Evolutionary conservation across 2,113 vertebrate species (phyloP), one percentile per base, ranked within the genome.

Genomic region (Centrocercus urophasianus): DNA sequence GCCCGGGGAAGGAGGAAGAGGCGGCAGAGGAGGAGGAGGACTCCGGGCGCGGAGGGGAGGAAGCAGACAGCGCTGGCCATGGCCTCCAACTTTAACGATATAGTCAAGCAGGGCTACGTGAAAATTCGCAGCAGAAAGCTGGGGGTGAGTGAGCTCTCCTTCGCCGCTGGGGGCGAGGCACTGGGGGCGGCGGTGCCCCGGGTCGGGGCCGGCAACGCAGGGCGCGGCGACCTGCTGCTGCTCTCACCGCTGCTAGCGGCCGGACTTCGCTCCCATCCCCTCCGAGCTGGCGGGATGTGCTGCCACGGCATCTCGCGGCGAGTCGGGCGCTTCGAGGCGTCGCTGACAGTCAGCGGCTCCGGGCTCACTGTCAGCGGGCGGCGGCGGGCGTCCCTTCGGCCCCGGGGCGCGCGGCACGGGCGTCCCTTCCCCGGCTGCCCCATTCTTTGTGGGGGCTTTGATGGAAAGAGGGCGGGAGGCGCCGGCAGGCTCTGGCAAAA

Each of bases 51-150:
- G 32, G 38, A 76, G 83, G 27, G 40, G 56, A 87, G 84, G 91
- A 94, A 92, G 73, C 89, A 80, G 85, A 34, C 89, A 80, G 95
- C 94, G 64, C 95, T 91, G 88, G 97, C 98, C 97, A 99, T 99
- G 99, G 99, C 99, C 98, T 99, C 99, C 97, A 99, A 99, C 98
- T 99, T 99, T 98, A 99, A 99, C 97, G 99, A 99, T 96, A 99
- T 99, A 96, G 99, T 99, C 95, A 99, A 99, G 97, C 99, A 99
- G 97, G 99, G 99, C 97, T 99, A 99, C 94, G 99, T 99, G 98
- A 98, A 98, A 96, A 98, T 99, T 97, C 98, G 99, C 97, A 99
- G 99, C 98, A 99, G 99, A 98, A 99, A 99, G 97, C 98, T 99
- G 96, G 99, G 99, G 99, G 99, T 99, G 98, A 99, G 99, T 99